Evolutionary conservation across 2,797 vertebrate genomes (phyloP).

Genomic region (Tapirus indicus): DNA sequence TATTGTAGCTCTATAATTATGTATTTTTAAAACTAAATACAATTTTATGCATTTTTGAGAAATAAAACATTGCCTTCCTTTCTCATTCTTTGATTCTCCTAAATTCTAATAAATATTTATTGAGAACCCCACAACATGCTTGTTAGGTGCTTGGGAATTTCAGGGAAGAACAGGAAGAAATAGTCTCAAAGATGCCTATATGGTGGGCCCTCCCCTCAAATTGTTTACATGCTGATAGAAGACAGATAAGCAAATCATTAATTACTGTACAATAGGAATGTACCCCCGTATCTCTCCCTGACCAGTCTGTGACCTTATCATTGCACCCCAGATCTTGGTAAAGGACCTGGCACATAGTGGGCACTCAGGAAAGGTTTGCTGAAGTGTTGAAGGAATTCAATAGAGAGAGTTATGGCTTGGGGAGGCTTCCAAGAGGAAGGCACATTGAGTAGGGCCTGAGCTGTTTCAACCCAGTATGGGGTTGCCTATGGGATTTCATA

Average conservation of each 20-base stretch:
- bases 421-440: not conserved
- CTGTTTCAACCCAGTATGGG: not conserved
- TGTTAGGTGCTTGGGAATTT: not conserved
- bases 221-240: not conserved
- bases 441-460: not conserved
- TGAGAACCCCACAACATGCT: not conserved
- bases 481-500: not conserved
- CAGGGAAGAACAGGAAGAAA: not conserved
- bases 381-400: not conserved
- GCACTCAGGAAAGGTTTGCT: not conserved
- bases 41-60: slow-evolving; percentile 3
- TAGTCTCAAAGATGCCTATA: not conserved
- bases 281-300: not conserved
- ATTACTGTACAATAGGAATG: not conserved
- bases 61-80: not conserved
- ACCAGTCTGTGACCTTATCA: not conserved
- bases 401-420: not conserved
- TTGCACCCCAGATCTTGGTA: not conserved
- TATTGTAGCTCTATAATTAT: not conserved
- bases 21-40: slow-evolving; percentile 4
- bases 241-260: not conserved
- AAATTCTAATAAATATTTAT: not conserved
- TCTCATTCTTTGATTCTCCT: slow-evolving; percentile 32
- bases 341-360: not conserved
- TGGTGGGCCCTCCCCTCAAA: not conserved